Percentiles rank a stretch among this genome's conserved stretches.
Conservation (phyloP, 92 coral and sea anemone genomes). For the Porites divaricata region DNA sequence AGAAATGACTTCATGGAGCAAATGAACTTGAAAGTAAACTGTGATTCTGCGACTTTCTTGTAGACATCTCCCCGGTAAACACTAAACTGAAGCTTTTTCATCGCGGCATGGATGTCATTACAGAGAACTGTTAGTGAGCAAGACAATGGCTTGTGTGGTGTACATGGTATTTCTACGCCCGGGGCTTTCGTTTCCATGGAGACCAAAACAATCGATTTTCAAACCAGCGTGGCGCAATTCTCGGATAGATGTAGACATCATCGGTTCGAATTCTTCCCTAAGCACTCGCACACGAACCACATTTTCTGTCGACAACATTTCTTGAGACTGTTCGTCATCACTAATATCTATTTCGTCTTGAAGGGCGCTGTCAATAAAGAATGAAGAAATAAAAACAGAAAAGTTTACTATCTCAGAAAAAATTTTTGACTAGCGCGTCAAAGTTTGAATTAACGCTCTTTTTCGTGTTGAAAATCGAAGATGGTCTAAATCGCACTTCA, state of each 20-base stretch:
- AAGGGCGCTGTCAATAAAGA: not conserved
- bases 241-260: conserved; percentile 4
- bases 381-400: not conserved
- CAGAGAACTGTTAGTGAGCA: conserved; percentile 43
- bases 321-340: not conserved
- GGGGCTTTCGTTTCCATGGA: not conserved
- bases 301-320: not conserved
- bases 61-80: conserved; percentile 33
- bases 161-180: not conserved
- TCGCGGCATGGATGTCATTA: conserved; percentile 44
- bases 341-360: conserved; percentile 4
- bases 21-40: conserved; percentile 29
- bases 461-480: no score
- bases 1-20: conserved; percentile 56
- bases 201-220: conserved; percentile 34
- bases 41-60: conserved; percentile 12
- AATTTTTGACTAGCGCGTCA: no score
- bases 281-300: conserved; percentile 21
- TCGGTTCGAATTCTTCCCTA: not conserved
- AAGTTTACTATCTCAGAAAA: no score
- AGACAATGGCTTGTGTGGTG: conserved; percentile 39
- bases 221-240: conserved; percentile 43
- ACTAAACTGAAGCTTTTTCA: conserved; percentile 20
- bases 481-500: no score
- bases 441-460: no score